Evolutionary conservation across 1,140 invertebrate genomes (phyloP).

Genomic region (Scaptomyza graminum): DNA sequence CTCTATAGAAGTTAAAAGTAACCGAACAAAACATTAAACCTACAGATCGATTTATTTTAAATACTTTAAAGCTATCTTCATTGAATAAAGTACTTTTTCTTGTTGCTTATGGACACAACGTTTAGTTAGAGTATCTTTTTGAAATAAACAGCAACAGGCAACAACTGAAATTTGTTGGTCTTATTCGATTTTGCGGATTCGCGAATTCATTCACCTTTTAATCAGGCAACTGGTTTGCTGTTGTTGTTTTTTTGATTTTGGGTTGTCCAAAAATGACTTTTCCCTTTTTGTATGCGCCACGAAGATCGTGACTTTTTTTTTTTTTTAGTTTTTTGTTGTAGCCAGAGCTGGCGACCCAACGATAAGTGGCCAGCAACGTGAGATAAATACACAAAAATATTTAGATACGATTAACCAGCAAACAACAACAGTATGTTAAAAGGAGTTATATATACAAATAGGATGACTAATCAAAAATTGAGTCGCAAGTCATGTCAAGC

Average conservation of each 20-base stretch:
- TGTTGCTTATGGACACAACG: too few relatives aligned
- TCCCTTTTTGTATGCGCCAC: constrained; percentile 68
- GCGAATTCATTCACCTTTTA: constrained; percentile 79
- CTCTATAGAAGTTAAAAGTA: not conserved
- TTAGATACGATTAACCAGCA: constrained; percentile 50
- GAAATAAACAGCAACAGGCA: constrained; percentile 3
- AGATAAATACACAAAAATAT: constrained; percentile 72
- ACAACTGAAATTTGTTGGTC: constrained; percentile 32
- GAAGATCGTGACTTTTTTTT: constrained; percentile 51
- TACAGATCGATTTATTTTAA: too few relatives aligned
- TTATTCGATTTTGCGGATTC: constrained; percentile 25
- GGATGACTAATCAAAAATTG: constrained; percentile 57
- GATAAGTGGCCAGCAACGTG: constrained; percentile 65
- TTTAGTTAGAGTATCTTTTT: not conserved
- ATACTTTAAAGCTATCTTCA: too few relatives aligned
- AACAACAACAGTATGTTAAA: constrained; percentile 31
- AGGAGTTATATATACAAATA: constrained; percentile 52
- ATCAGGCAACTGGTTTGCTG: constrained; percentile 70
- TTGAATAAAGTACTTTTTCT: too few relatives aligned
- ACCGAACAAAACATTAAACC: not conserved
- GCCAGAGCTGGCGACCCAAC: constrained; percentile 5
- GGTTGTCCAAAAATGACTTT: constrained; percentile 59
- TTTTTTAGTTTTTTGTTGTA: not conserved
- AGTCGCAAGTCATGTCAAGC: constrained; percentile 44
- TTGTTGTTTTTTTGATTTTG: constrained; percentile 41